phyloP scores from a whole-genome alignment of 2,113 vertebrate genomes.

The Chaetodon trifascialis region DNA sequence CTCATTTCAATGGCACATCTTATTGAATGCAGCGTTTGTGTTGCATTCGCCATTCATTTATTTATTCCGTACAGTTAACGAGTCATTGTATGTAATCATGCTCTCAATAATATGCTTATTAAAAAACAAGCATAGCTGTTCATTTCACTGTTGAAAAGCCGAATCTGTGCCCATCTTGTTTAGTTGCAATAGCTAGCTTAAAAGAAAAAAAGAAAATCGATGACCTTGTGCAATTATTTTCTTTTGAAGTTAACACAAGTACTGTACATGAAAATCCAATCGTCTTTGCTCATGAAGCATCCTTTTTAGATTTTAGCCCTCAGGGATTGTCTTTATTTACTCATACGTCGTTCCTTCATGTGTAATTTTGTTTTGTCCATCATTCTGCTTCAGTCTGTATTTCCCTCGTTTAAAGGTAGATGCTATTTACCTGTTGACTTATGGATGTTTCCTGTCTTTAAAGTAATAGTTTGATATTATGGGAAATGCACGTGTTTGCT shows the following conservation, averaged over 20 bases:
- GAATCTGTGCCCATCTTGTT: constrained; percentile 39
- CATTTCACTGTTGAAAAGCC: constrained; percentile 50
- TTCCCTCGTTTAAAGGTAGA: constrained; percentile 31
- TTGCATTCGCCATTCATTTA: constrained; percentile 39
- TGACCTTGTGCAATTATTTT: constrained; percentile 57
- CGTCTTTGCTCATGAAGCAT: constrained; percentile 39
- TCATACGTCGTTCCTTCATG: constrained; percentile 8
- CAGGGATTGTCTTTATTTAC: constrained; percentile 76
- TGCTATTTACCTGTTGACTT: constrained; percentile 37
- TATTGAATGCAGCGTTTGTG: constrained; percentile 47
- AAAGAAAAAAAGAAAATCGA: constrained; percentile 14
- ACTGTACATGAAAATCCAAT: constrained; percentile 64
- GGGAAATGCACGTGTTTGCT: neutral
- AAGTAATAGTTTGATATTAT: neutral
- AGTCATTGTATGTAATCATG: constrained; percentile 44
- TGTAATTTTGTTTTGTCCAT: constrained; percentile 16
- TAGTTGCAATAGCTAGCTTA: constrained; percentile 49
- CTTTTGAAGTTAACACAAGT: constrained; percentile 39
- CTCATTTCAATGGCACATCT: constrained; percentile 70
- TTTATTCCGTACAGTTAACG: constrained; percentile 46
- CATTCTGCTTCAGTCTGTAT: constrained; percentile 26
- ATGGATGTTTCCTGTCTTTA: constrained; percentile 16
- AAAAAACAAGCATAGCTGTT: constrained; percentile 42
- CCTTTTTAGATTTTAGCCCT: constrained; percentile 79
- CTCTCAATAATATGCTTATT: constrained; percentile 32